These are phyloP conservation scores for Acomys russatus DNA, from an alignment of 2,797 vertebrate species.

Conservation along the genomic window DNA sequence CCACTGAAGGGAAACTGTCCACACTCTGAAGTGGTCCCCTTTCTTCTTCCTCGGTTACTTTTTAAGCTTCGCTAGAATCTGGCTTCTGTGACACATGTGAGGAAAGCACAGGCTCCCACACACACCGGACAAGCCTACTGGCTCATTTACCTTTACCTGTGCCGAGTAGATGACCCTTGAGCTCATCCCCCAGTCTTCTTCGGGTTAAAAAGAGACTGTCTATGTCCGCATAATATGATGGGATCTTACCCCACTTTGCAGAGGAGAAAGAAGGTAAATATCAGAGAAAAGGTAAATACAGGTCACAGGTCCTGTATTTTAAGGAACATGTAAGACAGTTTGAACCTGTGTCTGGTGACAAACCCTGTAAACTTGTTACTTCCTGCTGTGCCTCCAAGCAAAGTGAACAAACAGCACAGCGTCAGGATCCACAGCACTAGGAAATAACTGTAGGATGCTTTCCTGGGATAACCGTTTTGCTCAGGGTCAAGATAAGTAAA, in stretches of 20 bases:
- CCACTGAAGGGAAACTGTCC: not conserved
- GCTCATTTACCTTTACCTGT: slow-evolving; percentile 52
- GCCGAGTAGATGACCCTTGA: not conserved
- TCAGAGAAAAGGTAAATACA: slow-evolving; percentile 40
- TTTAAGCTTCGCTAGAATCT: slow-evolving; percentile 27
- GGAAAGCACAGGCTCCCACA: not conserved
- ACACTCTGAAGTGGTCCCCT: not conserved
- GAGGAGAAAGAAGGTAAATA: not conserved
- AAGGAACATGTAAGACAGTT: not conserved
- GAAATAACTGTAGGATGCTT: not conserved
- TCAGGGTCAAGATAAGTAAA: slow-evolving; percentile 35
- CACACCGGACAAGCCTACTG: not conserved
- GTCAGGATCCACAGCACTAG: not conserved
- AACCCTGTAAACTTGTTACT: not conserved
- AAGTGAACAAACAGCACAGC: not conserved
- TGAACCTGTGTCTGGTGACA: not conserved
- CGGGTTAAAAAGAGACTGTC: not conserved
- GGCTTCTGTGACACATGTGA: not conserved
- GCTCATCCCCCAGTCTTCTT: not conserved
- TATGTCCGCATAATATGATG: not conserved
- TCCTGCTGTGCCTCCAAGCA: not conserved
- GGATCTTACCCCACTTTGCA: slow-evolving; percentile 9
- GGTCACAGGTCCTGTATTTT: not conserved
- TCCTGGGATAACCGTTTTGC: not conserved
- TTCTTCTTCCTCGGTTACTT: not conserved